These are phyloP conservation scores for Phenganax subtilis DNA, from an alignment of 92 coral and sea anemone genomes.

Conservation along the genomic window DNA sequence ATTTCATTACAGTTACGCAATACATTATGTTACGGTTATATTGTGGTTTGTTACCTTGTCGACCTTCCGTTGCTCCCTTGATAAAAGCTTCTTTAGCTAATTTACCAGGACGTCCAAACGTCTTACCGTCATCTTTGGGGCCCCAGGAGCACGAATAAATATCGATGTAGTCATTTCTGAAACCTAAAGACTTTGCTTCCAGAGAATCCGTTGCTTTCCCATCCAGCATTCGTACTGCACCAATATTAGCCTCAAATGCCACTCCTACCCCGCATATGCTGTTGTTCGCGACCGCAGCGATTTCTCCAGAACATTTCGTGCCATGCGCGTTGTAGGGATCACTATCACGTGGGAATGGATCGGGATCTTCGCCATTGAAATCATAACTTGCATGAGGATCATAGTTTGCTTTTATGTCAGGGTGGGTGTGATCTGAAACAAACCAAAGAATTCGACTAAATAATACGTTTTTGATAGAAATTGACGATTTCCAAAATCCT, in stretches of 20 bases:
- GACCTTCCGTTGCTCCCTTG: constrained; percentile 78
- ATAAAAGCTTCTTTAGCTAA: constrained; percentile 68
- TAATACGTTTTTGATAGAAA: background rate
- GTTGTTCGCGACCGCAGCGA: constrained; percentile 88
- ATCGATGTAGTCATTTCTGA: constrained; percentile 71
- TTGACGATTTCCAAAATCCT: background rate
- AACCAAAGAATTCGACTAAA: background rate
- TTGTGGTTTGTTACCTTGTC: constrained; percentile 56
- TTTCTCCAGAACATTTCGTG: constrained; percentile 92
- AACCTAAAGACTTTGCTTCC: constrained; percentile 80
- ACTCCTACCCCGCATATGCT: constrained; percentile 89
- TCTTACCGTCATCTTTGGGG: constrained; percentile 96
- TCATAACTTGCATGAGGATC: constrained; percentile 79
- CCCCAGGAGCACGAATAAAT: constrained; percentile 99
- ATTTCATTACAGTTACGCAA: constrained; percentile 15
- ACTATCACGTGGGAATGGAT: constrained; percentile 74
- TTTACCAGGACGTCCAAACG: constrained; percentile 90
- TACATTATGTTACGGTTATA: too few species aligned
- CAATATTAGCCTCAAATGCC: constrained; percentile 78
- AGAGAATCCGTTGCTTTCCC: constrained; percentile 84
- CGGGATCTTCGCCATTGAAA: constrained; percentile 62
- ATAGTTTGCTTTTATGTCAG: constrained; percentile 79
- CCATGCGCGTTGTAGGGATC: constrained; percentile 96
- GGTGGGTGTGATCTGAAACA: constrained; percentile 73
- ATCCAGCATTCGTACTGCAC: constrained; percentile 92